A percentile compares a stretch with the other conserved stretches of the same genome.
phyloP scores from a whole-genome alignment of 2,113 vertebrate species.

The Drymodes brunneopygia region DNA sequence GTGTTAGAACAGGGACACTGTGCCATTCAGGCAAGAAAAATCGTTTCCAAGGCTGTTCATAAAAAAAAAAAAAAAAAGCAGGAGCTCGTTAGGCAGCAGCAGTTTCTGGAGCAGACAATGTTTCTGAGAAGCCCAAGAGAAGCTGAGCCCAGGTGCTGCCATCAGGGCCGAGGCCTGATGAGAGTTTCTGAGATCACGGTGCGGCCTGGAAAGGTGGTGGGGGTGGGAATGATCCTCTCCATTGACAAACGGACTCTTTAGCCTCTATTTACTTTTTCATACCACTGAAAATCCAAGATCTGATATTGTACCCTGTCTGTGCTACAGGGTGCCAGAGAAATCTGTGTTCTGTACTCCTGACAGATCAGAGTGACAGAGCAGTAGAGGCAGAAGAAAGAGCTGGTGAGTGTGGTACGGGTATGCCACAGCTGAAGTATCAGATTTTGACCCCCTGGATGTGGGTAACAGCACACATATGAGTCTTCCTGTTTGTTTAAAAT shows the following conservation, averaged over 20 bases:
- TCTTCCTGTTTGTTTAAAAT: background rate
- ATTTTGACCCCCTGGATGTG: background rate
- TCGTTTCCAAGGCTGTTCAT: too few species aligned
- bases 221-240: accelerated
- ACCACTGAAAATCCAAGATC: background rate
- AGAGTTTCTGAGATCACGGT: accelerated
- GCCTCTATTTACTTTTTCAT: background rate
- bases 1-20: too few species aligned
- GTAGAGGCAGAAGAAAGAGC: background rate
- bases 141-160: background rate
- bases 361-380: background rate
- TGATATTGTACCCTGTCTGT: background rate
- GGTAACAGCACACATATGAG: background rate
- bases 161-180: background rate
- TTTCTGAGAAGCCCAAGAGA: background rate
- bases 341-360: background rate
- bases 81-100: background rate
- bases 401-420: background rate
- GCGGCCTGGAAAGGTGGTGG: accelerated
- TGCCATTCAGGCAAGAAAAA: too few species aligned
- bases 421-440: background rate
- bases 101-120: background rate
- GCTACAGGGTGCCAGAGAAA: background rate
- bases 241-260: background rate
- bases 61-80: too few species aligned